Evolutionary conservation across 2,888 invertebrate genomes (phyloP), one percentile per base, ranked within the genome.

Genomic region (Zaprionus lineosus): DNA sequence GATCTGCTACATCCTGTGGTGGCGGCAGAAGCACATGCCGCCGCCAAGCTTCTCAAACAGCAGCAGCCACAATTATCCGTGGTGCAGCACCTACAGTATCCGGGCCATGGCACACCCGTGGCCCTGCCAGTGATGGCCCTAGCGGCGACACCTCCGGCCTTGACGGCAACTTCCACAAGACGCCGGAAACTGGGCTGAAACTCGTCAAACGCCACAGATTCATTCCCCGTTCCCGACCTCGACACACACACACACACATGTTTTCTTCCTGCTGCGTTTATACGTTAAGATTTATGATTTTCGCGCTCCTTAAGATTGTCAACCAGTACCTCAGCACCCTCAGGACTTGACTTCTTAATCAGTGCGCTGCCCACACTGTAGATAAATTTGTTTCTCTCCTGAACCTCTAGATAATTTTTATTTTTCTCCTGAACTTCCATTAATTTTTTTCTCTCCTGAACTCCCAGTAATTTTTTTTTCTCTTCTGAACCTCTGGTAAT

Each of bases 1-100:
- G 51, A 59, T 11, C 12, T 56, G 15, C 39, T 65, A 2, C 82
- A 71, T n/a, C 75, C 72, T 0, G 69, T 77, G 11, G 39, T 50
- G 1, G 58, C 55, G 3, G 66, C 61, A 7, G 68, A 71, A 39
- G 64, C 74, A 3, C 72, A 74, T 58, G 65, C 84, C 11, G 70
- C 85, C 40, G 57, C 77, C 26, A 84, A 84, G 43, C 65, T 84
- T 11, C 68, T 87, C 3, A 77, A 88, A 31, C 86, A 79, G 46
- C 86, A 87, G 41, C 83, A 86, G 39, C 86, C 85, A 1, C 85
- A 86, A 9, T 46, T 86, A 0, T 81, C 86, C 4, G 87, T 84
- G 39, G 82, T 83, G 7, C 82, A 83, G 40, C 82, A 83, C 14
- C 46, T 82, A 21, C 86, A 85, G 50, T 81, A 81, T 53, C 65